A percentile compares a stretch with the other conserved stretches of the same genome.
phyloP scores from a whole-genome alignment of 2,888 invertebrate species.

The Sepioteuthis lessoniana region DNA sequence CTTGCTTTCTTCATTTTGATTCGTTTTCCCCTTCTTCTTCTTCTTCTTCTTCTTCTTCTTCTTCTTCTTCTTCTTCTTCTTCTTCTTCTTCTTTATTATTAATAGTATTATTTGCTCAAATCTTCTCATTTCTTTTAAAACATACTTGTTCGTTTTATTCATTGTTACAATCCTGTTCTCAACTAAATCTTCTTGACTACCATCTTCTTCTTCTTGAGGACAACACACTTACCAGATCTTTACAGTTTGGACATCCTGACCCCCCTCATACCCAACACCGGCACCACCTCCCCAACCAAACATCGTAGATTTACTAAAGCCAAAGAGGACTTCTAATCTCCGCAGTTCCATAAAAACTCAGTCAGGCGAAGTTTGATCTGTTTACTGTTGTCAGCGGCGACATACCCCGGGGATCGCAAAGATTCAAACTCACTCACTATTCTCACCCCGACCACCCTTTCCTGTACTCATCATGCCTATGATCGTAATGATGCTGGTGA shows the following conservation, averaged over 20 bases:
- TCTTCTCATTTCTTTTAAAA: background rate
- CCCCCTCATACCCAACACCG: no score
- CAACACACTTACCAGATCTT: background rate
- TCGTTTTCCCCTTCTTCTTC: background rate
- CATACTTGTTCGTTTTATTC: background rate
- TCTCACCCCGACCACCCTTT: background rate
- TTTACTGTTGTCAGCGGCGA: background rate
- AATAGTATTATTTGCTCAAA: background rate
- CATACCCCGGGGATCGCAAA: background rate
- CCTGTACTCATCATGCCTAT: background rate
- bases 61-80: background rate
- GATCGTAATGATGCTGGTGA: background rate
- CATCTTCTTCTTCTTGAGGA: background rate
- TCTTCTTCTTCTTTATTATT: background rate
- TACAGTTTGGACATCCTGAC: background rate
- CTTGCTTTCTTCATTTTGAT: background rate
- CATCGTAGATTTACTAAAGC: background rate
- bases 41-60: background rate
- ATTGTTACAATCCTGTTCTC: background rate
- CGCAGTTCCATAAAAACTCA: background rate
- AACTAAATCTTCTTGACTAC: no score
- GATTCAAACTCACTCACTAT: background rate
- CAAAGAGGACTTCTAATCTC: background rate
- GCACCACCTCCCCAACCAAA: background rate
- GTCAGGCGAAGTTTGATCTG: slow-evolving; percentile 20